phyloP scores from a whole-genome alignment of 2,888 invertebrate species.

The Ennomos fuscantarius region DNA sequence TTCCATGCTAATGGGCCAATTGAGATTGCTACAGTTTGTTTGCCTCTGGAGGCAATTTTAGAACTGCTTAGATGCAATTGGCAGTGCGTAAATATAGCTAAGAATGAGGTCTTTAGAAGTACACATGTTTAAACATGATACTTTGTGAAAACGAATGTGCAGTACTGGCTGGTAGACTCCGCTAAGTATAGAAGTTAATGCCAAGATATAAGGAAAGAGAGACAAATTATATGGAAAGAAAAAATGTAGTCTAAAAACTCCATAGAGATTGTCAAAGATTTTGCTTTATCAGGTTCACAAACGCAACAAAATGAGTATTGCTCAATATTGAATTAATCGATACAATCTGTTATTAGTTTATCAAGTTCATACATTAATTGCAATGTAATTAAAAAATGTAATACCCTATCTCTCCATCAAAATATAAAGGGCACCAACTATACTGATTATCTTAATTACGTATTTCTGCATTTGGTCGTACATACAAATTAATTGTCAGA shows the following conservation, averaged over 20 bases:
- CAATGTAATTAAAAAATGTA: slow-evolving; percentile 21
- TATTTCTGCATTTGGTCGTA: slow-evolving; percentile 12
- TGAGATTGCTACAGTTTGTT: slow-evolving; percentile 31
- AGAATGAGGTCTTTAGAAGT: neutral
- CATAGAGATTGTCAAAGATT: too few species aligned
- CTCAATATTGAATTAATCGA: slow-evolving; percentile 12
- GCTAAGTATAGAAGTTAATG: too few species aligned
- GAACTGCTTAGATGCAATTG: slow-evolving; percentile 15
- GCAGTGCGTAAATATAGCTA: slow-evolving; percentile 4
- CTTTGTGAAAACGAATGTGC: too few species aligned
- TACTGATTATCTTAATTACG: slow-evolving; percentile 53
- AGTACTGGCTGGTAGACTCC: too few species aligned
- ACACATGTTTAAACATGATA: neutral
- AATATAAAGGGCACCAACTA: slow-evolving; percentile 29
- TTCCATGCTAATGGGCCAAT: slow-evolving; percentile 32
- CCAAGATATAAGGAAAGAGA: too few species aligned
- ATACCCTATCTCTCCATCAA: slow-evolving; percentile 37
- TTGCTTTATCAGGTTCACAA: neutral
- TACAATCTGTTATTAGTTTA: slow-evolving; percentile 9
- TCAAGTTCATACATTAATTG: slow-evolving; percentile 12
- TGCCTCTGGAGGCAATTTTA: slow-evolving; percentile 24
- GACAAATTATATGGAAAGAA: too few species aligned
- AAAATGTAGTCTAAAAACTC: too few species aligned
- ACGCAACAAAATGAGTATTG: neutral
- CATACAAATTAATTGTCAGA: too few species aligned